phyloP scores from a whole-genome alignment of 1,140 invertebrate genomes.

The Drosophila pachea region DNA sequence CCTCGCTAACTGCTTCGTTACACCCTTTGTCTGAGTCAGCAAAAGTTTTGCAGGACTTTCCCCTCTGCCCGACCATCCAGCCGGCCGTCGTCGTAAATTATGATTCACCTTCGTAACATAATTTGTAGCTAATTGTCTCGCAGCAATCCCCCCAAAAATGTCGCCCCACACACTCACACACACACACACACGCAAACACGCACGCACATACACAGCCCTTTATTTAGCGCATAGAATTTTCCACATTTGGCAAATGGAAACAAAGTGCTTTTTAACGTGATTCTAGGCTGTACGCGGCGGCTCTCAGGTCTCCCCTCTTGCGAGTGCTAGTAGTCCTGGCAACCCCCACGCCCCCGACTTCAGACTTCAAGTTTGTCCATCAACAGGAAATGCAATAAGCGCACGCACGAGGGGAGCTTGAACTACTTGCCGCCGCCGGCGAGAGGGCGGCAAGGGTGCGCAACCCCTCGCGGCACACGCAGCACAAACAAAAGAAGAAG shows the following conservation, averaged over 20 bases:
- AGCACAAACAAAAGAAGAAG: conserved; percentile 7
- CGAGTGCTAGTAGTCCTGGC: conserved; percentile 6
- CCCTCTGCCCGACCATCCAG: background rate
- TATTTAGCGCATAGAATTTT: conserved; percentile 39
- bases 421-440: conserved; percentile 30
- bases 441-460: conserved; percentile 4
- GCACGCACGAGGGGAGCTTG: conserved; percentile 53
- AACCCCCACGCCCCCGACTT: conserved; percentile 3
- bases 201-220: too few species aligned
- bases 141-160: conserved; percentile 35
- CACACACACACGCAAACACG: conserved; percentile 28
- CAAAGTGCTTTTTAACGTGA: conserved; percentile 63
- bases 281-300: conserved; percentile 50
- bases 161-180: background rate
- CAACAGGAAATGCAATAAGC: conserved; percentile 67
- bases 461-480: conserved; percentile 14
- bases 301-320: conserved; percentile 12
- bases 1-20: background rate
- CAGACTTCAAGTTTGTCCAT: conserved; percentile 15
- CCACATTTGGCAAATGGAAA: conserved; percentile 33
- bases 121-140: conserved; percentile 62
- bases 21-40: conserved; percentile 15
- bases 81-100: background rate
- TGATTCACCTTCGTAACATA: conserved; percentile 55
- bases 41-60: conserved; percentile 2